Evolutionary conservation across 2,113 vertebrate species (phyloP).

Genomic region (Cyrtonyx montezumae): DNA sequence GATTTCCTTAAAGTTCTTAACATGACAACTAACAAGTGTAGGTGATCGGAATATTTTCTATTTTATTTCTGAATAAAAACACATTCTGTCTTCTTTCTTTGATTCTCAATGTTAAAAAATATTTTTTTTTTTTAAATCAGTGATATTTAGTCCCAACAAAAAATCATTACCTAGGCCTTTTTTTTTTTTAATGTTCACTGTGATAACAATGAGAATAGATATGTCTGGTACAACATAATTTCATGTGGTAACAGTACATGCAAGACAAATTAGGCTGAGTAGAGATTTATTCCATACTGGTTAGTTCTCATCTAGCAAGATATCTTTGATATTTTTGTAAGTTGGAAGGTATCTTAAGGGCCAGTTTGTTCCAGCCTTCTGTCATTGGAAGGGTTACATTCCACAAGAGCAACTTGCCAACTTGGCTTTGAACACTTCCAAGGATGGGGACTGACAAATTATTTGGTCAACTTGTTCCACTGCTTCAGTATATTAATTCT

Average conservation of each 20-base stretch:
- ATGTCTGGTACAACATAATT: no score
- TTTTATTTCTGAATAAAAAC: background rate
- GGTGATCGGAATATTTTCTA: background rate
- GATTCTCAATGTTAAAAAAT: no score
- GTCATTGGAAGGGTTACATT: background rate
- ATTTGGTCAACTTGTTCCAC: background rate
- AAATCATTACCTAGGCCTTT: background rate
- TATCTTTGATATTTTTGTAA: background rate
- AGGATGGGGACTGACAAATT: background rate
- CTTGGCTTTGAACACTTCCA: background rate
- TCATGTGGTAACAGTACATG: no score
- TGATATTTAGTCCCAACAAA: background rate
- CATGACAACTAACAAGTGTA: background rate
- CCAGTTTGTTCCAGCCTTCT: background rate
- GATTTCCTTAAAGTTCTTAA: background rate
- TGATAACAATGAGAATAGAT: no score
- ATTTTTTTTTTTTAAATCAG: no score
- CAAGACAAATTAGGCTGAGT: background rate
- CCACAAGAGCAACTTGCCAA: background rate
- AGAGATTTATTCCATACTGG: background rate
- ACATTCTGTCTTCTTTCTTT: background rate
- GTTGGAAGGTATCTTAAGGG: background rate
- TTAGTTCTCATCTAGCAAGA: background rate
- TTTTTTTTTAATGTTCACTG: background rate
- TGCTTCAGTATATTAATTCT: background rate